Evolutionary conservation across 2,113 vertebrate species (phyloP).

Genomic region (Pachycephala philippinensis): DNA sequence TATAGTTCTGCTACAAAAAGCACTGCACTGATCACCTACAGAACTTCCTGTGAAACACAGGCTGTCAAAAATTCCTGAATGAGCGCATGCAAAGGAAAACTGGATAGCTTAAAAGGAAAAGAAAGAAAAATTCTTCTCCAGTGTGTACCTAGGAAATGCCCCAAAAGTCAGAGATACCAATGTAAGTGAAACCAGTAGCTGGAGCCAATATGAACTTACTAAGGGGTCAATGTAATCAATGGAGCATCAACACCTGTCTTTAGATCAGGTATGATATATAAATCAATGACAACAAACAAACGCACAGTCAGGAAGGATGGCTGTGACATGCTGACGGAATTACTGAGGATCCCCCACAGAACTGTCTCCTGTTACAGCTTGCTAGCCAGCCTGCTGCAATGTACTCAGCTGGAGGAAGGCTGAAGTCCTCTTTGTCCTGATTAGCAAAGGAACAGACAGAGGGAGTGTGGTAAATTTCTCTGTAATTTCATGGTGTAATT

Average conservation of each 20-base stretch:
- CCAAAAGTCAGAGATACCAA: background rate
- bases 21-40: background rate
- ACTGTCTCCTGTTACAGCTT: background rate
- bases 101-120: background rate
- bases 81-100: background rate
- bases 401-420: background rate
- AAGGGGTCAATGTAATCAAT: background rate
- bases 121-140: background rate
- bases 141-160: background rate
- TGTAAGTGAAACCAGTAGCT: background rate
- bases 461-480: background rate
- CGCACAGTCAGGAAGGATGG: rapidly evolving
- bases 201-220: background rate
- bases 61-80: background rate
- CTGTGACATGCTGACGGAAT: background rate
- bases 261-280: background rate
- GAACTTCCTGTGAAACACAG: background rate
- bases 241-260: background rate
- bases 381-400: background rate
- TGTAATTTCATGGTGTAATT: background rate
- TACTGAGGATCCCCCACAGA: background rate
- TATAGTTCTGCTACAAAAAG: background rate
- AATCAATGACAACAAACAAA: background rate
- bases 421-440: background rate
- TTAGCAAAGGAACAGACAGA: background rate